Base-by-base conservation (phyloP, 1,140 invertebrate genomes). In the Anadara kagoshimensis region DNA sequence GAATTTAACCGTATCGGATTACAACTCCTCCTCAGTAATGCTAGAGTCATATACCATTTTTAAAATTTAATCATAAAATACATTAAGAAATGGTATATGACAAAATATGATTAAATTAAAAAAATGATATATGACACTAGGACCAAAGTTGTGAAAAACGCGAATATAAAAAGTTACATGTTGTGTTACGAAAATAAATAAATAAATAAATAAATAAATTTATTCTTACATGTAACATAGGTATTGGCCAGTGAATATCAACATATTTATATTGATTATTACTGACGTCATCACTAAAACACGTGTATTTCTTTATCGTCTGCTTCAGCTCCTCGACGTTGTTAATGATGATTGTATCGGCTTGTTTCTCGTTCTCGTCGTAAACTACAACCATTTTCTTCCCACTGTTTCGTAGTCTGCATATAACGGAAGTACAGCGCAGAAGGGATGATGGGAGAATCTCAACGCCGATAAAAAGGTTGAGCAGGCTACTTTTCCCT, bases 401-500 rank as follows among this genome's bases (percentile, higher is more conserved):
- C 7, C 54, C 62, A 18, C 49, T 44, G 16, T 80, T 72, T 26
- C 75, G 63, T 16, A 85, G 73, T 56, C 85, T 83, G 70, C 84
- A 85, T 36, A 85, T 81, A 0, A 78, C 76, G 11, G 73, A 72
- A 1, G 85, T 85, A 51, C 82, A 83, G 4, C 78, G 53, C 1
- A 85, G 72, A 8, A 78, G 71, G 43, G 73, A 78, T 5, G 78
- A 78, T 0, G 85, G 85, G 36, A 86, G 67, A 16, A 86, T 59
- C 14, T 76, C 70, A 5, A 61, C 61, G 7, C 80, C 83, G 0
- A 82, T 56, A 0, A 86, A 47, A 0, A 84, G 73, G 58, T 86
- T 86, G 45, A 86, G 71, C 20, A 86, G 67, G 53, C 73, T 81
- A 61, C 79, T 81, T 64, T 85, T 85, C 10, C 83, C 83, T 0